Evolutionary conservation across 2,797 vertebrate species (phyloP), one percentile per base, ranked within the genome.

Genomic region (Lepilemur ruficaudatus): DNA sequence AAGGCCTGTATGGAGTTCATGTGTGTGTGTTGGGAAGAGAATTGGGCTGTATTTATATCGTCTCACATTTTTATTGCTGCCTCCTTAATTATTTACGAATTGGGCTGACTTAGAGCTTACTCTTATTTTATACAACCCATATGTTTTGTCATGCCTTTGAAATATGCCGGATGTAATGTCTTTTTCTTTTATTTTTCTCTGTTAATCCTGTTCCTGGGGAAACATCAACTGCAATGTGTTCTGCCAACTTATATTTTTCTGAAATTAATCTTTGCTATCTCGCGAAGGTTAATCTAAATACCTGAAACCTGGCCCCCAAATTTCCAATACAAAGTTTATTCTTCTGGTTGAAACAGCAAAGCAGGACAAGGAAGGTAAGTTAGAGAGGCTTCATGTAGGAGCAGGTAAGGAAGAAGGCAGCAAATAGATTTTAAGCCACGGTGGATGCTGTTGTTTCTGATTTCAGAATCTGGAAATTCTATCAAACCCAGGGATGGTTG

Each of bases 71-170:
- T 91, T 84, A 79, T 70, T 92, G 63, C 69, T 41, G 76, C 63
- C 61, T 92, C 67, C 59, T 93, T 94, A 93, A 78, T 84, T 89
- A 91, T 86, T 89, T 59, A 92, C 48, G 89, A 78, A 61, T 69
- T 91, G 85, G 84, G 72, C 43, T 72, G 88, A 94, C 41, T 80
- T 95, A 48, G 61, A 96, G 25, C 46, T 92, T 57, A 86, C 35
- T 65, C 41, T 91, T 78, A 80, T 30, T 96, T 95, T 92, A 95
- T 79, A 79, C 43, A 96, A 92, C 43, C 93, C 82, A 79, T 73
- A 78, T 88, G 89, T 96, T 95, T 95, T 92, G 82, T 93, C 67
- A 87, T 90, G 76, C 87, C 89, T 95, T 93, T 91, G 72, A 97
- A 91, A 91, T 91, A 57, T 73, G 41, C 59, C 59, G 73, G 80